phyloP scores from a whole-genome alignment of 2,888 invertebrate species.

The Gastracanthus pulcherrimus region DNA sequence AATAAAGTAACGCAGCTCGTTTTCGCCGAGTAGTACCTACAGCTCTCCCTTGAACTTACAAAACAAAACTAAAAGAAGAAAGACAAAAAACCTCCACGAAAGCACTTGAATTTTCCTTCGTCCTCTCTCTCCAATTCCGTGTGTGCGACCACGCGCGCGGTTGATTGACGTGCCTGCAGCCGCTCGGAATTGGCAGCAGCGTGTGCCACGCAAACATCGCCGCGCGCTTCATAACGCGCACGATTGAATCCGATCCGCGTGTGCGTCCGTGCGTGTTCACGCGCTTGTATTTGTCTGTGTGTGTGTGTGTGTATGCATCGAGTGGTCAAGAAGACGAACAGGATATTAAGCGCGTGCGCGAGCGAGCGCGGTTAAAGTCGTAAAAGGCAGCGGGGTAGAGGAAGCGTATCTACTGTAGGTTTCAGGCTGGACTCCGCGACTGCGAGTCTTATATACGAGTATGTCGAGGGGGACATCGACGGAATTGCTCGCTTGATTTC shows the following conservation, averaged over 20 bases:
- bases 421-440: too few relatives aligned
- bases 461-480: background rate
- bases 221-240: conserved; percentile 12
- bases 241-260: conserved; percentile 2
- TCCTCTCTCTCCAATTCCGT: background rate
- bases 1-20: too few relatives aligned
- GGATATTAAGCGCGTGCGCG: conserved; percentile 45
- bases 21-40: too few relatives aligned
- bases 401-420: too few relatives aligned
- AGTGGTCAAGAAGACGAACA: conserved; percentile 30
- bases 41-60: too few relatives aligned
- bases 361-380: conserved; percentile 14
- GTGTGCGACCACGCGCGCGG: background rate
- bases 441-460: background rate
- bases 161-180: conserved; percentile 16
- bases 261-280: background rate
- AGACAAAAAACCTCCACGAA: too few relatives aligned
- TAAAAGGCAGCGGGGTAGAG: too few relatives aligned
- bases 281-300: background rate
- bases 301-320: background rate
- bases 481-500: background rate
- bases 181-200: conserved; percentile 17
- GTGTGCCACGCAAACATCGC: conserved; percentile 20
- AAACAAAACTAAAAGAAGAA: too few relatives aligned
- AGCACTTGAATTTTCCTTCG: conserved; percentile 18